Conservation (phyloP, 2,888 invertebrate species). For the Andricus curvator region DNA sequence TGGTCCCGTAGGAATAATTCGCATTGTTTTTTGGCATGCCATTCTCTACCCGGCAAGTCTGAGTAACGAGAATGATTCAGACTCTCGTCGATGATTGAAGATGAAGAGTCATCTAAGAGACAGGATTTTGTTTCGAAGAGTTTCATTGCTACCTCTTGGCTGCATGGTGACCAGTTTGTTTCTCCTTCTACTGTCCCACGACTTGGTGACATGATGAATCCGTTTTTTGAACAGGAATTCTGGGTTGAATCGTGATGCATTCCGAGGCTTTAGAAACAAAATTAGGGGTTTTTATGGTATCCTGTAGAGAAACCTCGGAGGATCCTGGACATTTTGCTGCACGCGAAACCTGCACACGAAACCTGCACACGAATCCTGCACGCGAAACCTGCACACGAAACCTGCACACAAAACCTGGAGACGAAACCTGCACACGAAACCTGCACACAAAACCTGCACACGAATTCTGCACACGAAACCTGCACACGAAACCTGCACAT, state of each 20-base stretch:
- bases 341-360: too few species aligned
- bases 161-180: slow-evolving; percentile 88
- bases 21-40: slow-evolving; percentile 88
- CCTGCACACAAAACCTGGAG: too few species aligned
- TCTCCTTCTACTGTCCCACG: slow-evolving; percentile 86
- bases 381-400: too few species aligned
- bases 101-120: slow-evolving; percentile 82
- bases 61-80: slow-evolving; percentile 83
- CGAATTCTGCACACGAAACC: too few species aligned
- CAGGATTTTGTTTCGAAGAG: slow-evolving; percentile 76
- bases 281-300: background rate
- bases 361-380: too few species aligned
- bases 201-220: slow-evolving; percentile 90
- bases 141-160: slow-evolving; percentile 83
- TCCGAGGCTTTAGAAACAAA: slow-evolving; percentile 81
- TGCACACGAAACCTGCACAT: too few species aligned
- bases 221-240: slow-evolving; percentile 87
- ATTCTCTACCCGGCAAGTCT: slow-evolving; percentile 85
- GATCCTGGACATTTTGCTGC: too few species aligned
- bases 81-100: slow-evolving; percentile 70
- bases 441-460: too few species aligned
- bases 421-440: too few species aligned
- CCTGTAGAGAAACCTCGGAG: too few species aligned
- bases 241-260: slow-evolving; percentile 90
- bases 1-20: slow-evolving; percentile 85